These are phyloP conservation scores for Drosophila nr. perissopoda DNA, from an alignment of 2,888 invertebrate genomes.

Conservation along the genomic window DNA sequence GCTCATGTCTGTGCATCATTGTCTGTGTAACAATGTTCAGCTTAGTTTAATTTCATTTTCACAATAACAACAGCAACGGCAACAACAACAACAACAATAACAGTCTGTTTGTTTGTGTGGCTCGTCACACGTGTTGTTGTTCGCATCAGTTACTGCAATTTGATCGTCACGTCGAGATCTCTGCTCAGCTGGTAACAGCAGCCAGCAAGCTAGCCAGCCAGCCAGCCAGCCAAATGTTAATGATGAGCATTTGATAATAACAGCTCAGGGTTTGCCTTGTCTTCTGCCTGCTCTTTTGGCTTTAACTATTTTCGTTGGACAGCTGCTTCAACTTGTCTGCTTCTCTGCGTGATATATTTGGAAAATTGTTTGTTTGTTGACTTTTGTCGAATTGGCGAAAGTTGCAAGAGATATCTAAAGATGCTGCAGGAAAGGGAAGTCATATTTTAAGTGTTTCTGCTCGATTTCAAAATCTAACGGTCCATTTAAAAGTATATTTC, in stretches of 20 bases:
- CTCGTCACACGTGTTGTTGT: slow-evolving; percentile 65
- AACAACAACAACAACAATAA: slow-evolving; percentile 23
- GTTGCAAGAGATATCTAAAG: slow-evolving; percentile 38
- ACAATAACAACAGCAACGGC: slow-evolving; percentile 57
- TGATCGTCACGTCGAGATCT: slow-evolving; percentile 72
- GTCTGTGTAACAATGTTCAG: slow-evolving; percentile 44
- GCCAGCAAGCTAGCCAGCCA: slow-evolving; percentile 13
- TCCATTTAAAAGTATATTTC: neutral
- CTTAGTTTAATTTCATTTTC: slow-evolving; percentile 77
- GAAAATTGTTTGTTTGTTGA: slow-evolving; percentile 56
- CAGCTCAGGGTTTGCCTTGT: slow-evolving; percentile 20
- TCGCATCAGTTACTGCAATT: slow-evolving; percentile 57
- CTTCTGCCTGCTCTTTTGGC: slow-evolving; percentile 16
- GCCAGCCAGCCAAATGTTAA: slow-evolving; percentile 57
- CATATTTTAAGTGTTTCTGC: neutral
- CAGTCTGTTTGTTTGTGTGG: slow-evolving; percentile 13
- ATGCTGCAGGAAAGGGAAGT: slow-evolving; percentile 41
- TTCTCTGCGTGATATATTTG: slow-evolving; percentile 39
- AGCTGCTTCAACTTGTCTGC: slow-evolving; percentile 50
- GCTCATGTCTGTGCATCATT: slow-evolving; percentile 49
- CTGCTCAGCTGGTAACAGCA: slow-evolving; percentile 40
- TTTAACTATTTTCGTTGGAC: slow-evolving; percentile 46
- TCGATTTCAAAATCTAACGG: neutral
- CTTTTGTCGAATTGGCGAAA: slow-evolving; percentile 63
- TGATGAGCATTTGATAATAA: slow-evolving; percentile 78